Evolutionary conservation across 1,140 invertebrate genomes (phyloP).

Genomic region (Apocrypta bakeri): DNA sequence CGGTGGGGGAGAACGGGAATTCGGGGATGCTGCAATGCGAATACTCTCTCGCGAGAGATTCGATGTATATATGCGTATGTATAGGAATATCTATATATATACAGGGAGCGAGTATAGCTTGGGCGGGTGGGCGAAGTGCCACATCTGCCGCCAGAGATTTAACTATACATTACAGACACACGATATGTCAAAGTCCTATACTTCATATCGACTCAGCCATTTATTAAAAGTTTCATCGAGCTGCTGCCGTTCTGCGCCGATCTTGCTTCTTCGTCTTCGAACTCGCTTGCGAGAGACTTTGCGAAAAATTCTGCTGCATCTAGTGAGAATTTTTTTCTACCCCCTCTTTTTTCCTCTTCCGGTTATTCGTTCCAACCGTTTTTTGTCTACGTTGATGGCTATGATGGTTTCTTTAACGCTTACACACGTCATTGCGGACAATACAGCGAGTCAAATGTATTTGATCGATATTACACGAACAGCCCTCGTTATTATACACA

Average conservation of each 20-base stretch:
- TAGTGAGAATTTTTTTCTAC: slow-evolving; percentile 18
- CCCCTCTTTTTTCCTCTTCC: background rate
- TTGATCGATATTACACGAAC: no score
- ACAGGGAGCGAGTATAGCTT: slow-evolving; percentile 50
- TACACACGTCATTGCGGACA: no score
- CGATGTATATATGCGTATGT: background rate
- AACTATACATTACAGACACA: slow-evolving; percentile 76
- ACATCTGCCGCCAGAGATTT: slow-evolving; percentile 75
- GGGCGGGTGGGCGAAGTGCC: slow-evolving; percentile 60
- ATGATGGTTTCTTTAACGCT: no score
- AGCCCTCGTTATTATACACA: no score
- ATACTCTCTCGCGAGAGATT: background rate
- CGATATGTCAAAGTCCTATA: slow-evolving; percentile 76
- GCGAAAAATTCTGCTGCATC: background rate
- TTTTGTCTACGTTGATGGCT: no score
- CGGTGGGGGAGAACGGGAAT: slow-evolving; percentile 48
- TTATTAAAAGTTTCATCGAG: slow-evolving; percentile 76
- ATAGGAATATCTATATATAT: slow-evolving; percentile 50
- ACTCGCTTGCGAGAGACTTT: background rate
- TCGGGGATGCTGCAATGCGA: slow-evolving; percentile 57
- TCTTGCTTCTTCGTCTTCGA: slow-evolving; percentile 15
- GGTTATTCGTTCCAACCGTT: no score
- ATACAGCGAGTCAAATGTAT: no score
- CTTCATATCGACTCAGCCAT: slow-evolving; percentile 76
- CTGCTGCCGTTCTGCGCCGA: slow-evolving; percentile 53